These are phyloP conservation scores for Drosophila rellima DNA, from an alignment of 2,888 invertebrate genomes.

Conservation along the genomic window DNA sequence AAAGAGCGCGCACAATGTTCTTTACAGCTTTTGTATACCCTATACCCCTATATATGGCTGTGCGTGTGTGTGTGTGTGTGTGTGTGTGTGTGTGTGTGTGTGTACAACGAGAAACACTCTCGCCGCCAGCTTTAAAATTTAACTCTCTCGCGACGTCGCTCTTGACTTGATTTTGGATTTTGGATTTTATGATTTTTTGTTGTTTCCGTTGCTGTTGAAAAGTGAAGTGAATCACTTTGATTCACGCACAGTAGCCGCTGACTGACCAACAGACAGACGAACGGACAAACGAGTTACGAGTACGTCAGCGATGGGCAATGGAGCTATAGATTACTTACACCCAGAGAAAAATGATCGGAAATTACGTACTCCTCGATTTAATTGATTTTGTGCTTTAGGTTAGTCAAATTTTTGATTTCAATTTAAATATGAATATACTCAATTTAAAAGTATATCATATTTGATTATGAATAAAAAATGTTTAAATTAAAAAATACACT, in stretches of 20 bases:
- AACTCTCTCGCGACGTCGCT: slow-evolving; percentile 51
- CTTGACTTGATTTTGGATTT: slow-evolving; percentile 57
- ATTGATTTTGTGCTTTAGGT: no score
- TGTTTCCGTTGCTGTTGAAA: slow-evolving; percentile 45
- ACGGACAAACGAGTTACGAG: slow-evolving; percentile 29
- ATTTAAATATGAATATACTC: no score
- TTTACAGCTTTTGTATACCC: slow-evolving; percentile 27
- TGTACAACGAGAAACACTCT: slow-evolving; percentile 49
- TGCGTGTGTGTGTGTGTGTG: background rate
- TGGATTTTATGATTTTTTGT: background rate
- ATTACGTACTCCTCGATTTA: no score
- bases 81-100: slow-evolving; percentile 8
- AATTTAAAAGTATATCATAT: no score
- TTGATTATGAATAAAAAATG: no score
- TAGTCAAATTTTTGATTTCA: no score
- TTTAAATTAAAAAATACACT: no score
- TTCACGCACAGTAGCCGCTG: slow-evolving; percentile 59
- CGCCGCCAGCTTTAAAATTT: slow-evolving; percentile 33
- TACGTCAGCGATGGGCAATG: slow-evolving; percentile 52
- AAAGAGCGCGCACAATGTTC: slow-evolving; percentile 66
- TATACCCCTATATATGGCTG: background rate
- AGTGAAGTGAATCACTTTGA: slow-evolving; percentile 78
- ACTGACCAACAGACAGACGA: slow-evolving; percentile 40
- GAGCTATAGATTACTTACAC: slow-evolving; percentile 66
- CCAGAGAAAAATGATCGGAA: background rate